Conservation (phyloP, 2,888 invertebrate genomes). For the Didymodactylos carnosus region DNA sequence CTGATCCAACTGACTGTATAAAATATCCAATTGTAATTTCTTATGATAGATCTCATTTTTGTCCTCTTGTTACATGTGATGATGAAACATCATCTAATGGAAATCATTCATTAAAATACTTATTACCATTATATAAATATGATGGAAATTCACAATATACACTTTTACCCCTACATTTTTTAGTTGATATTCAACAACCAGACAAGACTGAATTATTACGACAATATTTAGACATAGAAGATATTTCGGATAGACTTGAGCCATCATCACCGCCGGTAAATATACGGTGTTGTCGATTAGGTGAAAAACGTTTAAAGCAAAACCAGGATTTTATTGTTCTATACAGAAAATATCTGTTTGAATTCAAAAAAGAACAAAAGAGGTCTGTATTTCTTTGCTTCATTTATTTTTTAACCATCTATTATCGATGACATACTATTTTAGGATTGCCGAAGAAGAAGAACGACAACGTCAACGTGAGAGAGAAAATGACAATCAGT, state of each 20-base stretch:
- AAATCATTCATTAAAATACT: neutral
- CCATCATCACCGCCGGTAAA: neutral
- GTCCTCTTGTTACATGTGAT: conserved; percentile 19
- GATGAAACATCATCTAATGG: no score
- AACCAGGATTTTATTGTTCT: no score
- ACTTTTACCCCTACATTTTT: neutral
- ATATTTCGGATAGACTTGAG: neutral
- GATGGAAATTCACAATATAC: neutral
- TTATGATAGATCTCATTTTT: conserved; percentile 26
- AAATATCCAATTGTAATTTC: conserved; percentile 25
- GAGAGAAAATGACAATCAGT: no score
- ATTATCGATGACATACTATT: no score
- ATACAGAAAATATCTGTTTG: no score
- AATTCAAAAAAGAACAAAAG: no score
- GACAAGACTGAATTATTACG: neutral
- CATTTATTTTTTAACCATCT: no score
- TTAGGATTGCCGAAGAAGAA: no score
- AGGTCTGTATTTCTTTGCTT: no score
- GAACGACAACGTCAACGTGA: no score
- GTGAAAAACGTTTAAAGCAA: neutral
- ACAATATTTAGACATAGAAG: neutral
- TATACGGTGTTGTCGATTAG: neutral
- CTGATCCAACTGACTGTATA: conserved; percentile 18
- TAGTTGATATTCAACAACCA: neutral
- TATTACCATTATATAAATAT: neutral